phyloP scores from a whole-genome alignment of 1,140 invertebrate species.

The Zaprionus capensis region DNA sequence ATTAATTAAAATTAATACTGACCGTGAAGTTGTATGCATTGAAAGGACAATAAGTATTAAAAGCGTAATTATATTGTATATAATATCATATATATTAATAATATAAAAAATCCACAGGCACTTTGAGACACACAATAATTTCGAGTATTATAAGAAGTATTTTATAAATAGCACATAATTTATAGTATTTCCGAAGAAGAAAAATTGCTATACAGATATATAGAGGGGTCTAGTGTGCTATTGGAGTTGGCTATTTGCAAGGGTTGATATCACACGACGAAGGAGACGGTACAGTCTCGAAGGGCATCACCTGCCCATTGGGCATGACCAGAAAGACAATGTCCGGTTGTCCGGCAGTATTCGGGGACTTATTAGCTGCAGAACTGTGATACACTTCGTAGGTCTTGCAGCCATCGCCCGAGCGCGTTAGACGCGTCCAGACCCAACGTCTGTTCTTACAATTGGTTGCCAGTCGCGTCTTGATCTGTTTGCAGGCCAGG shows the following conservation, averaged over 20 bases:
- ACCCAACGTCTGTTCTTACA: slow-evolving; percentile 33
- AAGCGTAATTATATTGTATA: neutral
- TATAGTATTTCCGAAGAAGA: neutral
- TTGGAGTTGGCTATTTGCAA: neutral
- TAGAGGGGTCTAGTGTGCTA: neutral
- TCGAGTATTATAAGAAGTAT: neutral
- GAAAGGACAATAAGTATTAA: too few relatives aligned
- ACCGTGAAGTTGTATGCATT: too few relatives aligned
- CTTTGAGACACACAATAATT: neutral
- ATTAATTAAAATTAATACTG: too few relatives aligned
- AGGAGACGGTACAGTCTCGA: slow-evolving; percentile 43
- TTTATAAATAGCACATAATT: too few relatives aligned
- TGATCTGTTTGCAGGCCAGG: slow-evolving; percentile 34
- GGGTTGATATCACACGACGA: neutral
- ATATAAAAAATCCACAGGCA: neutral
- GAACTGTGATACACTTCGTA: slow-evolving; percentile 69
- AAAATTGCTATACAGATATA: neutral
- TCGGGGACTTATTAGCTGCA: slow-evolving; percentile 10
- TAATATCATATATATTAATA: neutral
- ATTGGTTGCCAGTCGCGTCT: slow-evolving; percentile 11
- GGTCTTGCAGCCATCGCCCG: slow-evolving; percentile 50
- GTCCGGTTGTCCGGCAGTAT: slow-evolving; percentile 24
- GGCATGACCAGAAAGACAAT: slow-evolving; percentile 64
- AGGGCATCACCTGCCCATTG: slow-evolving; percentile 65
- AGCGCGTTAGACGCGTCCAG: slow-evolving; percentile 51